Evolutionary conservation across 1,140 invertebrate species (phyloP), one percentile per base, ranked within the genome.

Genomic region (Ips nitidus): DNA sequence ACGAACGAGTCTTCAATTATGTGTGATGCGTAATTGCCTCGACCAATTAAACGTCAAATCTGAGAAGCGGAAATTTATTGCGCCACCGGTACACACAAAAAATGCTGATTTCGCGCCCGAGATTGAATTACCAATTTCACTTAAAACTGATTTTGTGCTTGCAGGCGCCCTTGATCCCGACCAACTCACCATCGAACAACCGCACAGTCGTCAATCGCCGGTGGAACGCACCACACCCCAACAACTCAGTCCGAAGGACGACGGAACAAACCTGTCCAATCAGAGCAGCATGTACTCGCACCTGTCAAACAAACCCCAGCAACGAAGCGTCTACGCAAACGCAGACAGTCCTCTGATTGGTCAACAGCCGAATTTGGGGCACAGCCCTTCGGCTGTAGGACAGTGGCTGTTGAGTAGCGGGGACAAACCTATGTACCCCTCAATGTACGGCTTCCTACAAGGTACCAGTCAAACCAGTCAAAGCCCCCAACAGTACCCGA

Each of bases 121-220:
- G 22, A 22, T 22, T 22, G 22, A 22, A 22, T 22, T 22, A 22
- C 22, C 22, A 22, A 22, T 22, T 22, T 22, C 22, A 22, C 22
- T 22, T 22, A 22, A 22, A 22, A 22, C 39, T 65, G 41, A 59
- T 42, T 42, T 41, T 59, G 66, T 52, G 38, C 22, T 84, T 88
- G 8, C 83, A 93, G 91, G 91, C 82, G 88, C 88, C 69, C 84
- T 93, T 80, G 87, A 91, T 74, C 88, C 89, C 50, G 90, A 91
- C 77, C 90, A 92, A 77, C 81, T 92, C 39, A 90, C 90, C 1
- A 80, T 90, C 77, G 90, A 88, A 66, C 86, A 85, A 66, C 72
- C 72, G 41, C 7, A 67, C 37, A 61, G 71, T 42, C 70, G 67
- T 40, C 67, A 73, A 55, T 78, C 8, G 65, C 74, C 8, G 69